These are phyloP conservation scores for Xiphorhynchus elegans DNA, from an alignment of 2,113 vertebrate genomes.

Conservation along the genomic window DNA sequence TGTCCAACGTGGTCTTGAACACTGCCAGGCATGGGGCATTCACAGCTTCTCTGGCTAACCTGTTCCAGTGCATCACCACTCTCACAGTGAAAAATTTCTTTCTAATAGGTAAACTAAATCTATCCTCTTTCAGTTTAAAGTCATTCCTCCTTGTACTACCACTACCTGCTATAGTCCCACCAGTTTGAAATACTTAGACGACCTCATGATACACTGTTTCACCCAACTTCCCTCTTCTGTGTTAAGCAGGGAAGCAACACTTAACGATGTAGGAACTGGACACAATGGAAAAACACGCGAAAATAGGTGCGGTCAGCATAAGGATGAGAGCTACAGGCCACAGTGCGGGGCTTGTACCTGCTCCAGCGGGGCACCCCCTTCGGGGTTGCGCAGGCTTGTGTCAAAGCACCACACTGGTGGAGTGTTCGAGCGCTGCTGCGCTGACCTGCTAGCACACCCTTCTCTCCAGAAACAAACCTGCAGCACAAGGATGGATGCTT, in stretches of 20 bases:
- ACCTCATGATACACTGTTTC: fast-evolving
- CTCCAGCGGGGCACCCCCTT: neutral
- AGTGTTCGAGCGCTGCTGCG: fast-evolving
- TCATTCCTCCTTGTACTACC: neutral
- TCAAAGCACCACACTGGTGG: neutral
- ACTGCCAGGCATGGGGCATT: neutral
- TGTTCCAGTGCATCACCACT: neutral
- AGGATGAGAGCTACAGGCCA: neutral
- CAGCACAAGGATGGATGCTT: neutral
- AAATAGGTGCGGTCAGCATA: neutral
- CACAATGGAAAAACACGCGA: neutral
- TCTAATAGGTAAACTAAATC: neutral
- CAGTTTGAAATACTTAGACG: fast-evolving
- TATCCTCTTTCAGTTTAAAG: neutral
- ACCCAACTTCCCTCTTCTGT: neutral
- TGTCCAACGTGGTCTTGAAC: neutral
- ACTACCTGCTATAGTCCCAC: neutral
- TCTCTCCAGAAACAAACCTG: neutral
- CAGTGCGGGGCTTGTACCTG: neutral
- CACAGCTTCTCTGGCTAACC: neutral
- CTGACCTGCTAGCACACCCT: neutral
- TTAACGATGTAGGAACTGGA: fast-evolving
- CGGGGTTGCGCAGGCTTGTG: fast-evolving
- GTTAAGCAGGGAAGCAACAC: neutral
- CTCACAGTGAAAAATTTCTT: neutral